Evolutionary conservation across 2,888 invertebrate species (phyloP), one percentile per base, ranked within the genome.

Genomic region (Xanthia icteritia): DNA sequence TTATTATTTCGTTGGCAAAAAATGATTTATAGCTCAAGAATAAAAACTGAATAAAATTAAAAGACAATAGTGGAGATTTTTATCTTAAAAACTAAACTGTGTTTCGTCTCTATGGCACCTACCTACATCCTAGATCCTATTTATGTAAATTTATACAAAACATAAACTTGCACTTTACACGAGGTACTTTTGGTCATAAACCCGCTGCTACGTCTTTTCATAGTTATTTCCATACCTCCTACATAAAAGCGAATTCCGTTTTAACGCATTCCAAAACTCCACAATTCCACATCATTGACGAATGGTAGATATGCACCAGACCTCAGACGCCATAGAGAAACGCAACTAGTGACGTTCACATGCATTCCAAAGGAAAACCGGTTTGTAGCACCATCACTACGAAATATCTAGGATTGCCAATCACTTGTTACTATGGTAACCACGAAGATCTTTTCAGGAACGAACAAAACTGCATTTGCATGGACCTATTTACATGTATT

Each of bases 291-390:
- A 75, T 64, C 76, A 74, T 66, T 73, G 65, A 84, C 39, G 66
- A 73, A 81, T 82, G 60, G 70, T 71, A 80, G 56, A 64, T 75
- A 81, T 71, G 66, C 79, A 84, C 84, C 78, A 76, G 73, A 78
- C 73, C 42, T 86, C 80, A 74, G 73, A 79, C 72, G 42, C 69
- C 63, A 70, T 77, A 77, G 68, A 73, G 78, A 80, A 85, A 86
- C 60, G 76, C 73, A 82, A 68, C 79, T 69, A 77, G 76, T 82
- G 73, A 82, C 39, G 88, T 80, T 88, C 77, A 77, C 80, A 85
- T 77, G 77, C 87, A 88, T 88, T 88, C 88, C 87, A 4, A 78
- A 54, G 66, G 54, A 5, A 63, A 85, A 88, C 87, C 82, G 83
- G 87, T 88, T 71, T 51, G 66, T 48, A 72, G 61, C 68, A 65